phyloP scores from a whole-genome alignment of 2,797 vertebrate species.

The Lutjanus campechanus region DNA sequence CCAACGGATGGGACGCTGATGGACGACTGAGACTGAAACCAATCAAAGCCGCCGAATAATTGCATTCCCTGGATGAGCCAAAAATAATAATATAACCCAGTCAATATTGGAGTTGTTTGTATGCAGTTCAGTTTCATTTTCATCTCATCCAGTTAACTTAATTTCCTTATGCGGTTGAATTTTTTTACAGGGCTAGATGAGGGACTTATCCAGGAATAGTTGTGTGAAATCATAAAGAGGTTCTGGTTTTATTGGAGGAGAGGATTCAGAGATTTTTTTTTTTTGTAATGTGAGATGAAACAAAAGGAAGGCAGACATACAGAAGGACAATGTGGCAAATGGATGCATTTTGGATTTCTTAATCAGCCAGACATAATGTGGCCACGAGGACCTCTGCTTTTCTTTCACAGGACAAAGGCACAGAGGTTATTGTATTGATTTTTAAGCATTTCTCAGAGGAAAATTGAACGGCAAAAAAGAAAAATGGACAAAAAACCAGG shows the following conservation, averaged over 20 bases:
- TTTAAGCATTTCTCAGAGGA: constrained; percentile 77
- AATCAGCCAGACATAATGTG: constrained; percentile 73
- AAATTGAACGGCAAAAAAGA: constrained; percentile 71
- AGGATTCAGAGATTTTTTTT: constrained; percentile 30
- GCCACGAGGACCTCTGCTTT: constrained; percentile 73
- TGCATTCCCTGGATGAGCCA: constrained; percentile 82
- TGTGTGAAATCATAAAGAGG: constrained; percentile 49
- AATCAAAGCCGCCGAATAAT: constrained; percentile 74
- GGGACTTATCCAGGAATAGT: constrained; percentile 58
- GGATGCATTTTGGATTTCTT: constrained; percentile 76
- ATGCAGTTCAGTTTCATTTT: constrained; percentile 78
- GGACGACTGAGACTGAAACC: constrained; percentile 74
- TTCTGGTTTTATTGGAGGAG: constrained; percentile 36
- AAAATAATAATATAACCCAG: constrained; percentile 76
- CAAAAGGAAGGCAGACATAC: constrained; percentile 23
- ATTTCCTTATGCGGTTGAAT: constrained; percentile 73
- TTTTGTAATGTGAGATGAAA: constrained; percentile 43
- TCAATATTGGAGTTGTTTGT: constrained; percentile 77
- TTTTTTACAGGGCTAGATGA: constrained; percentile 66
- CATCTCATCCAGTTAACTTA: constrained; percentile 74
- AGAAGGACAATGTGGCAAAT: constrained; percentile 60
- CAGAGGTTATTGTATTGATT: constrained; percentile 74
- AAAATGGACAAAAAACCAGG: constrained; percentile 54
- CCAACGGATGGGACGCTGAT: constrained; percentile 73
- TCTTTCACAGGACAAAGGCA: constrained; percentile 72